Conservation (phyloP, 1,140 invertebrate species). For the Parapsyche elsis region DNA sequence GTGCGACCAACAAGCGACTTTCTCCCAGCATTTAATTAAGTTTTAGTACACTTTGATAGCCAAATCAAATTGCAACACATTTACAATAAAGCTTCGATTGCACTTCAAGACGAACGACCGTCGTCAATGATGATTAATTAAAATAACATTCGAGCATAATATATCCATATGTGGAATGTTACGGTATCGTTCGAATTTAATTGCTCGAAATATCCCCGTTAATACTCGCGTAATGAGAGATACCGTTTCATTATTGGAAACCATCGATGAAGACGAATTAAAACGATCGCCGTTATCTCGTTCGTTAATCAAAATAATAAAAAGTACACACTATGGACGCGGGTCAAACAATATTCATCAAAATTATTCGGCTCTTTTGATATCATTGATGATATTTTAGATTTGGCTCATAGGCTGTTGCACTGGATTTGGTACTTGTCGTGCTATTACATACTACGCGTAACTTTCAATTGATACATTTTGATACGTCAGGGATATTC, state of each 20-base stretch:
- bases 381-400: background rate
- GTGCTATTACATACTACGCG: too few species aligned
- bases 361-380: too few species aligned
- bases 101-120: too few species aligned
- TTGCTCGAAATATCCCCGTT: conserved; percentile 29
- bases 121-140: too few species aligned
- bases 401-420: too few species aligned
- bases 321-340: background rate
- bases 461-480: too few species aligned
- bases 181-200: conserved; percentile 40
- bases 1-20: too few species aligned
- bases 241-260: conserved; percentile 1
- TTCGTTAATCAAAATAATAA: background rate
- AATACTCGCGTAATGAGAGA: background rate
- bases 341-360: background rate
- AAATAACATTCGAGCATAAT: background rate
- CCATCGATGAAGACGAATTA: background rate
- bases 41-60: too few species aligned
- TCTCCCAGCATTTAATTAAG: too few species aligned
- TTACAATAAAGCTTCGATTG: too few species aligned
- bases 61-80: too few species aligned
- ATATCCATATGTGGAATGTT: conserved; percentile 16
- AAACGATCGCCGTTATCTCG: background rate
- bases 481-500: background rate
- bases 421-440: too few species aligned